Evolutionary conservation across 2,888 invertebrate species (phyloP), one percentile per base, ranked within the genome.

Genomic region (Rhopalosiphum nymphaeae): DNA sequence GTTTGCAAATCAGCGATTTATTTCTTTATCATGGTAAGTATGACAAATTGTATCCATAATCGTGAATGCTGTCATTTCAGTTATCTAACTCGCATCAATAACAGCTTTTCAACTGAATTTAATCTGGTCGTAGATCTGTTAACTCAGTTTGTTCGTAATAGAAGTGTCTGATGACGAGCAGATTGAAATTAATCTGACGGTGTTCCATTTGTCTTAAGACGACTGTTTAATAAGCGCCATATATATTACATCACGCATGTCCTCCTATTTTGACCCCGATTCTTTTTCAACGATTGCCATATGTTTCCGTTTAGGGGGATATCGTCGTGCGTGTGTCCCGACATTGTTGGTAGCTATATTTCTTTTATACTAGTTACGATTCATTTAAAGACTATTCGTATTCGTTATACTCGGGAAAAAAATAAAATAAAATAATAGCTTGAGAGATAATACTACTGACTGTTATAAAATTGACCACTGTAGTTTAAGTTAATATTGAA

Each of bases 151-250:
- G 91, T 91, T 29, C 91, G 91, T 21, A 42, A 84, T 42, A 56
- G 53, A 29, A 53, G 91, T 53, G 26, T 91, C 53, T 21, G 84
- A 53, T 91, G 53, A 67, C 46, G 46, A 78, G 29, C 53, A 42
- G 84, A 56, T 91, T 84, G 56, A 84, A 91, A 91, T 84, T 84
- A 91, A 84, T 91, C 53, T 29, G 91, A 91, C 26, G 84, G 44
- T 29, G 84, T 91, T 91, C 42, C 84, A 84, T 91, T 91, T 84
- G 84, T 91, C 42, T 56, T 29, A 85, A 84, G 84, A 84, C 84
- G 53, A 56, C 56, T 42, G 16, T 91, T 91, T 67, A 78, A 78
- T 36, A n/a, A 67, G 46, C 46, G n/a, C n/a, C 67, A 36, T 89
- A 87, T 87, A 87, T 46, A 88, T 53, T 42, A 29, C 46, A 42